phyloP scores from a whole-genome alignment of 2,113 vertebrate genomes.

The Marcusenius ussheri region DNA sequence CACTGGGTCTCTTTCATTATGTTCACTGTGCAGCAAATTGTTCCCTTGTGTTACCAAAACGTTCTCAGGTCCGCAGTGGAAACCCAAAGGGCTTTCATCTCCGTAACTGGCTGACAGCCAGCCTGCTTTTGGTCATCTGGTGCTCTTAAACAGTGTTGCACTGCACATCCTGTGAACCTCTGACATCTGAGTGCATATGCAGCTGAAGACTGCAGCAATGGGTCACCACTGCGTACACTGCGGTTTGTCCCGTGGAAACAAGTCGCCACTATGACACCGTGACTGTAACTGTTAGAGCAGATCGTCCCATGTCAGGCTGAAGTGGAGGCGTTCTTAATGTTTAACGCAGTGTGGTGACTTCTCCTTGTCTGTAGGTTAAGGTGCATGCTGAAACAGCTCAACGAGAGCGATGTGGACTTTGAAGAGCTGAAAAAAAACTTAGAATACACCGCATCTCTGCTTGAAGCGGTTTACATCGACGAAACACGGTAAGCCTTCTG shows the following conservation, averaged over 20 bases:
- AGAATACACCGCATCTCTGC: slow-evolving; percentile 77
- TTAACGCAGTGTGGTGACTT: neutral
- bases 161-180: neutral
- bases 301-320: neutral
- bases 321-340: neutral
- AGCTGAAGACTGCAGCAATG: neutral
- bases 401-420: slow-evolving; percentile 76
- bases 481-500: slow-evolving; percentile 68
- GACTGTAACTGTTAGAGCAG: neutral
- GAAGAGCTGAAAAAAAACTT: slow-evolving; percentile 81
- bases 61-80: neutral
- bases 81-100: neutral
- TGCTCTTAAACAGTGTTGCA: neutral
- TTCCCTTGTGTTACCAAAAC: slow-evolving; percentile 31
- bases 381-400: slow-evolving; percentile 79
- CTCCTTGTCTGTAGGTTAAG: slow-evolving; percentile 60
- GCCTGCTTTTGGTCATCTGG: neutral
- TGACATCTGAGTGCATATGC: neutral
- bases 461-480: slow-evolving; percentile 81
- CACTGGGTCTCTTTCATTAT: slow-evolving; percentile 9
- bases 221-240: neutral
- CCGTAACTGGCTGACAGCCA: neutral
- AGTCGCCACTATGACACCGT: neutral
- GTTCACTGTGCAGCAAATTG: slow-evolving; percentile 13
- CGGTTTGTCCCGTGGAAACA: neutral